Conservation (phyloP, 2,113 vertebrate genomes). For the Gasterosteus nipponicus region DNA sequence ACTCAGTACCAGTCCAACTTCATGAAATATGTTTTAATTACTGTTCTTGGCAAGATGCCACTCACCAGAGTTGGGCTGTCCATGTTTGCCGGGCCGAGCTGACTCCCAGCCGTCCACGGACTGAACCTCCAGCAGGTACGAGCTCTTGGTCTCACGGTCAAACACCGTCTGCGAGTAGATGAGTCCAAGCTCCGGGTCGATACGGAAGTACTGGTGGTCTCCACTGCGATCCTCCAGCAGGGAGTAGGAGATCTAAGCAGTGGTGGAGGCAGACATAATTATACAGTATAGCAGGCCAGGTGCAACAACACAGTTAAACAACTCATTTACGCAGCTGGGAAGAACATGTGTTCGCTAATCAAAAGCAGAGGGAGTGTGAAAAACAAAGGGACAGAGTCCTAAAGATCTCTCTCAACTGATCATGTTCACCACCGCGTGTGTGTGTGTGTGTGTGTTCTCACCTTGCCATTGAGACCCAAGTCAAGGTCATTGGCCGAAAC, state of each 20-base stretch:
- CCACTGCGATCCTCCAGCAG: slow-evolving; percentile 86
- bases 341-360: not conserved
- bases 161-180: slow-evolving; percentile 87
- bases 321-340: slow-evolving; percentile 2
- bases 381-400: slow-evolving; percentile 2
- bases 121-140: slow-evolving; percentile 89
- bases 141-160: slow-evolving; percentile 88
- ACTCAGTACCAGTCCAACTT: not conserved
- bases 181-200: slow-evolving; percentile 85
- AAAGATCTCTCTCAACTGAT: not conserved
- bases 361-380: not conserved
- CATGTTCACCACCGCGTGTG: not conserved
- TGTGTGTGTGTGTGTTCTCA: slow-evolving; percentile 34
- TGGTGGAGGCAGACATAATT: slow-evolving; percentile 1
- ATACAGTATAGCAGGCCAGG: not conserved
- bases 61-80: slow-evolving; percentile 90
- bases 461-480: slow-evolving; percentile 88
- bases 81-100: slow-evolving; percentile 86
- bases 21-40: not conserved
- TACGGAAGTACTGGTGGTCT: slow-evolving; percentile 85
- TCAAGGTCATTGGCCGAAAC: slow-evolving; percentile 89
- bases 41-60: not conserved
- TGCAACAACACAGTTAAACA: not conserved
- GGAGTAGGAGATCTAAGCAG: slow-evolving; percentile 86
- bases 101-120: slow-evolving; percentile 89